Percentiles rank a stretch among this genome's conserved stretches.
phyloP scores from a whole-genome alignment of 2,797 vertebrate genomes.

The Ptychobarbus kaznakovi region DNA sequence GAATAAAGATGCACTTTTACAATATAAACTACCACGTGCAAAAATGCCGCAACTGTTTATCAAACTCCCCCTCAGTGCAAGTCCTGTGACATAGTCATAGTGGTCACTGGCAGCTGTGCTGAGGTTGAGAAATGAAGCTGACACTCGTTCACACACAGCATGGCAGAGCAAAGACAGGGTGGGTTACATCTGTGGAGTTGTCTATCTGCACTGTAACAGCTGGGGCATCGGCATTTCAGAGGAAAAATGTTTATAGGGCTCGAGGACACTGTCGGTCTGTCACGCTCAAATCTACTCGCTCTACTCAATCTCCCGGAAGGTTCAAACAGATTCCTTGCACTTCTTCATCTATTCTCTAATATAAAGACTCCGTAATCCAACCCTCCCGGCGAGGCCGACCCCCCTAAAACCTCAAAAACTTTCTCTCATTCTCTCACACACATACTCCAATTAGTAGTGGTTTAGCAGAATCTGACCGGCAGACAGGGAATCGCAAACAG shows the following conservation, averaged over 20 bases:
- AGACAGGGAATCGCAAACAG: constrained; percentile 25
- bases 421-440: constrained; percentile 8
- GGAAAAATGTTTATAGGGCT: constrained; percentile 41
- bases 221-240: constrained; percentile 39
- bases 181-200: constrained; percentile 31
- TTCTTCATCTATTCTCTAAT: neutral
- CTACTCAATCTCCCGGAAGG: neutral
- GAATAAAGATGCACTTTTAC: neutral
- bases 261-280: neutral
- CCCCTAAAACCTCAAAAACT: constrained; percentile 10
- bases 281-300: constrained; percentile 10
- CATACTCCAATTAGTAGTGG: constrained; percentile 13
- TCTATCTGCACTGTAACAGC: constrained; percentile 59
- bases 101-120: constrained; percentile 38
- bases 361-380: constrained; percentile 27
- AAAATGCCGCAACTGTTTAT: neutral
- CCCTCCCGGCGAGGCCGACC: constrained; percentile 4
- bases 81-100: neutral
- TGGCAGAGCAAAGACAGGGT: constrained; percentile 7
- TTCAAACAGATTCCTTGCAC: constrained; percentile 23
- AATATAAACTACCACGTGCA: neutral
- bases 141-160: neutral
- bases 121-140: constrained; percentile 6
- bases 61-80: neutral
- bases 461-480: neutral